Base-by-base conservation (phyloP, 1,140 invertebrate species). In the Phthorimaea operculella region DNA sequence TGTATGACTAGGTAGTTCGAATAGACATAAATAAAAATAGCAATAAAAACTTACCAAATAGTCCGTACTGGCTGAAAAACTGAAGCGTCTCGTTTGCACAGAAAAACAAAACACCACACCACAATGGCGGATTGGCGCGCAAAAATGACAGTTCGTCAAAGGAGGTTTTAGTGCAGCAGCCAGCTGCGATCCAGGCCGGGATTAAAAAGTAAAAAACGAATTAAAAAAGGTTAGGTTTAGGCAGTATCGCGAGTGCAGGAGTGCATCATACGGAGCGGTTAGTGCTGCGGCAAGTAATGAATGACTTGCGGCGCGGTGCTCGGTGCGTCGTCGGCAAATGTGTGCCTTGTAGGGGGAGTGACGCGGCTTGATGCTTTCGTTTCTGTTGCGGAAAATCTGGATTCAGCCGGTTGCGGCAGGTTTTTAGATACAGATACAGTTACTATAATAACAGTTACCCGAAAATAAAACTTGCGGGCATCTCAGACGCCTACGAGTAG, bases 231-330 rank as follows among this genome's bases (percentile, higher is more conserved):
- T 4, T 28, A 28, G 21, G 16, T 39, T 39, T 39, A n/a, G 36
- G n/a, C n/a, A 4, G 36, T 39, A n/a, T 39, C 36, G 36, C 36
- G 36, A 39, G 36, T 28, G 21, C 21, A 28, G 21, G 21, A 28
- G 21, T 39, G 36, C 36, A 39, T 39, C 36, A 28, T 28, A 28
- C 58, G 62, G 55, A 59, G 61, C 56, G 53, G 67, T 66, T 74
- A 74, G 68, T 70, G 69, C 68, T 76, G 77, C 63, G 68, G 54
- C 55, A 6, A 21, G 74, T 79, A 83, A 77, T 78, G 79, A 83
- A 79, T 82, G 76, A 68, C 62, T 55, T 58, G 72, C 76, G 74
- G 79, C 75, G 74, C 79, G 75, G 75, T 75, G 74, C 78, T 72
- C 66, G 64, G 64, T 66, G 72, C 78, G 74, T 77, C 73, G 75